phyloP scores from a whole-genome alignment of 2,797 vertebrate genomes.

The Numenius phaeopus region DNA sequence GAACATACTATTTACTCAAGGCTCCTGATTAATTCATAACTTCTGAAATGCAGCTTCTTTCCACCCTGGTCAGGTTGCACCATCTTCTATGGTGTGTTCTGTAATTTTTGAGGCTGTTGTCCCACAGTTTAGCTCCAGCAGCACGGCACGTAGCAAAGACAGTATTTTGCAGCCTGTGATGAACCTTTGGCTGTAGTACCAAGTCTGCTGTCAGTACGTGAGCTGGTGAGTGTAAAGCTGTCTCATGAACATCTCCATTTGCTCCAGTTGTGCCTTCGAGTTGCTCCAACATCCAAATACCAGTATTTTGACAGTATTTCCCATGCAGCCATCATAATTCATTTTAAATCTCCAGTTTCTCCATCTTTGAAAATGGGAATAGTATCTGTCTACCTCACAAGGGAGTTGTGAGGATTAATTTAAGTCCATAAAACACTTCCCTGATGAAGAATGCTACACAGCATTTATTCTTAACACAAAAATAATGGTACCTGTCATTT shows the following conservation, averaged over 20 bases:
- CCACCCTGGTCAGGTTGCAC: background rate
- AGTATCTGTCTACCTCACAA: constrained; percentile 19
- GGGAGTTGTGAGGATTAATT: constrained; percentile 46
- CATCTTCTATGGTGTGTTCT: background rate
- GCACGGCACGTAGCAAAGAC: background rate
- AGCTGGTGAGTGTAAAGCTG: background rate
- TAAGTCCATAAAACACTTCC: constrained; percentile 15
- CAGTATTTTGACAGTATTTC: constrained; percentile 23
- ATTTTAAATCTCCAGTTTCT: constrained; percentile 16
- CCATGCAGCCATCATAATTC: background rate
- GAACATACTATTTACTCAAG: background rate
- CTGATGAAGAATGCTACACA: constrained; percentile 22
- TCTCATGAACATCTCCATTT: background rate
- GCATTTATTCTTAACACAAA: constrained; percentile 43
- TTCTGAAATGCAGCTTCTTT: background rate
- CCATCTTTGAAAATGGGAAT: constrained; percentile 12
- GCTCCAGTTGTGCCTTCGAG: background rate
- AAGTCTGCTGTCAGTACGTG: background rate
- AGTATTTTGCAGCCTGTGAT: background rate
- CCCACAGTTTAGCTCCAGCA: background rate
- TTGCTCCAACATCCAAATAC: background rate
- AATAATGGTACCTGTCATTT: constrained; percentile 38
- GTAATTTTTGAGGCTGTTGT: background rate
- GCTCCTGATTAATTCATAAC: background rate
- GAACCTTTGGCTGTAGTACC: background rate